These are phyloP conservation scores for Panagrolaimus sp. DNA, from an alignment of 1,140 invertebrate species.

Conservation along the genomic window DNA sequence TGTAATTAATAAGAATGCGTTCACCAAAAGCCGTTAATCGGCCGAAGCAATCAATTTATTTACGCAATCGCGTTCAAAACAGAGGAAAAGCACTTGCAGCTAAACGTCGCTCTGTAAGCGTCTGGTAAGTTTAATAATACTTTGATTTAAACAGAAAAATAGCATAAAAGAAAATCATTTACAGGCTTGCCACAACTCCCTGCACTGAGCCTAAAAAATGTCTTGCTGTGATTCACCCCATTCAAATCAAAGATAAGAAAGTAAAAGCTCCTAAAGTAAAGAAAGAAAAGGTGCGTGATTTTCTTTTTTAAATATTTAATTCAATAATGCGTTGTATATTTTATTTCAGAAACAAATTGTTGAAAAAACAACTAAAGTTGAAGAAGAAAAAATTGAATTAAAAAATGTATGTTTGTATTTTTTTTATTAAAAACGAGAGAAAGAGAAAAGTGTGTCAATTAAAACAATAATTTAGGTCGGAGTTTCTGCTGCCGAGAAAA, in stretches of 20 bases:
- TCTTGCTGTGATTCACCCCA: neutral
- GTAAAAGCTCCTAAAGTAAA: neutral
- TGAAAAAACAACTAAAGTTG: neutral
- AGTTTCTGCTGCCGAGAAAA: neutral
- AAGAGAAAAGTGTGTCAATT: neutral
- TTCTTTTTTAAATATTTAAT: no score
- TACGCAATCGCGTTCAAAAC: neutral
- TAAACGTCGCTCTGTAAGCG: neutral
- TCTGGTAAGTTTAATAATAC: neutral
- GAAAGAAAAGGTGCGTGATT: no score
- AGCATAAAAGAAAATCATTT: neutral
- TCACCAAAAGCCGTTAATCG: constrained; percentile 10
- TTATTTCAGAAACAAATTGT: neutral
- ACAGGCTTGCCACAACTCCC: neutral
- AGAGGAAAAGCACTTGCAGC: neutral
- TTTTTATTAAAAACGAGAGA: neutral
- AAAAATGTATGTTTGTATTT: constrained; percentile 6
- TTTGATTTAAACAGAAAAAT: no score
- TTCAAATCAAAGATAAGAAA: neutral
- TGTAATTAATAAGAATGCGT: neutral
- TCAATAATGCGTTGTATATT: no score
- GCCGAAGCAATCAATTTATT: neutral
- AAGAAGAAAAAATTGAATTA: neutral
- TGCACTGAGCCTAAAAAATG: constrained; percentile 1
- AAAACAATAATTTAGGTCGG: neutral